Percentiles rank a stretch among this genome's conserved stretches.
These are phyloP conservation scores for Channa argus DNA, from an alignment of 2,113 vertebrate species.

Conservation along the genomic window DNA sequence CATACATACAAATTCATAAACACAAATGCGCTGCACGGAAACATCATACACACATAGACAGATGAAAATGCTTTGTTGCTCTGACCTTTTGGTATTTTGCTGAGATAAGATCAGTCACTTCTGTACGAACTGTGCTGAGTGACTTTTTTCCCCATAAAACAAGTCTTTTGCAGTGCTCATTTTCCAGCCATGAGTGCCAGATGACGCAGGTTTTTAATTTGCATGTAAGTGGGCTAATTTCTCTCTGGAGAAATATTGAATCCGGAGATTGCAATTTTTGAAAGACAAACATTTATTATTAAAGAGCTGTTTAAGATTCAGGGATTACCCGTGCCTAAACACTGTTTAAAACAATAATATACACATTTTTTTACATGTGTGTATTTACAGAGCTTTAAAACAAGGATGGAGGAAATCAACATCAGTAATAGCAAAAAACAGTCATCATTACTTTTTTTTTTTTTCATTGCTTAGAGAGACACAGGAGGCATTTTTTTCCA, in stretches of 20 bases:
- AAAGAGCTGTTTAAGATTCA: background rate
- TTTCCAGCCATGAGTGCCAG: conserved; percentile 2
- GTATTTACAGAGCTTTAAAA: no score
- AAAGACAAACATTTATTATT: background rate
- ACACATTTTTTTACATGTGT: no score
- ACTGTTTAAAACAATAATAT: background rate
- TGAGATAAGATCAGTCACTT: conserved; percentile 23
- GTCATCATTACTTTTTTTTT: no score
- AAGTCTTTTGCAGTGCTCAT: conserved; percentile 2
- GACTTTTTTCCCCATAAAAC: background rate
- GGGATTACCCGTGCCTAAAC: background rate
- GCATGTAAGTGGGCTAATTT: conserved; percentile 45
- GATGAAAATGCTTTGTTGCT: conserved; percentile 15
- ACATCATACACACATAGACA: background rate
- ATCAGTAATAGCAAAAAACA: no score
- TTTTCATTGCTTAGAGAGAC: no score
- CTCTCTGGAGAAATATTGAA: conserved; percentile 10
- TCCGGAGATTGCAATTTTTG: background rate
- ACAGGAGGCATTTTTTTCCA: no score
- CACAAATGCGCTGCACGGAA: background rate
- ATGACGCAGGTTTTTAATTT: conserved; percentile 40
- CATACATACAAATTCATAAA: background rate
- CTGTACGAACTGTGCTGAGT: conserved; percentile 4
- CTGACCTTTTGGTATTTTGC: conserved; percentile 59
- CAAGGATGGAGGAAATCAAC: no score